Base-by-base conservation (phyloP, 2,888 invertebrate species). In the Copidosoma aretas region DNA sequence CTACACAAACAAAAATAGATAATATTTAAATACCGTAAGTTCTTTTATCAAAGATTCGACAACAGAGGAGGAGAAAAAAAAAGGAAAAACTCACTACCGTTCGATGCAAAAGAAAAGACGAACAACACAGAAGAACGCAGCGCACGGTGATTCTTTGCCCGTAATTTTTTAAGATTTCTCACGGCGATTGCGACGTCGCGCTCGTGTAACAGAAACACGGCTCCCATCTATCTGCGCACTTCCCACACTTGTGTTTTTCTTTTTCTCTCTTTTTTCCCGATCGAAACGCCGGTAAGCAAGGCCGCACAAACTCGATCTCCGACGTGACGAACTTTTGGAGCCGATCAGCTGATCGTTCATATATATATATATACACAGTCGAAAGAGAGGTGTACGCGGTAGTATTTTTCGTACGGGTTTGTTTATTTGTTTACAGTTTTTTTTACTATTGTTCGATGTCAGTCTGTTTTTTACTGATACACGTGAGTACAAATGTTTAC, bases 141-240 rank as follows among this genome's bases (percentile, higher is more conserved):
- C 8, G 14, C 8, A 12, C 43, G 2, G 2, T 14, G 1, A 60
- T 58, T 14, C 32, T 71, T 68, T 66, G 57, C 61, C 57, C 10
- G 60, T 54, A 54, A 64, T 67, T 71, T 68, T 65, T 60, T 51
- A 19, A 58, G 68, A 71, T 71, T 54, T 71, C 71, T 56, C 71
- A 71, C 67, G 68, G 25, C 32, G 67, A 71, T 71, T 46, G 46
- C 24, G 24, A 46, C 56, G 52, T 32, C 22, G 57, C 60, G 66
- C 66, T 59, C 14, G 43, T 10, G 41, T 10, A 14, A 41, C 10
- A 41, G 41, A 41, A 14, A 46, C 15, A 14, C 43, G 43, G 8
- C 43, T 25, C n/a, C 19, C 21, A 53, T 12, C 25, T 51, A 21
- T 49, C 32, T 17, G 43, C 54, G 53, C 41, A 52, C 58, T 19